Base-by-base conservation (phyloP, 1,140 invertebrate genomes). In the Leptestheria dahalacensis region DNA sequence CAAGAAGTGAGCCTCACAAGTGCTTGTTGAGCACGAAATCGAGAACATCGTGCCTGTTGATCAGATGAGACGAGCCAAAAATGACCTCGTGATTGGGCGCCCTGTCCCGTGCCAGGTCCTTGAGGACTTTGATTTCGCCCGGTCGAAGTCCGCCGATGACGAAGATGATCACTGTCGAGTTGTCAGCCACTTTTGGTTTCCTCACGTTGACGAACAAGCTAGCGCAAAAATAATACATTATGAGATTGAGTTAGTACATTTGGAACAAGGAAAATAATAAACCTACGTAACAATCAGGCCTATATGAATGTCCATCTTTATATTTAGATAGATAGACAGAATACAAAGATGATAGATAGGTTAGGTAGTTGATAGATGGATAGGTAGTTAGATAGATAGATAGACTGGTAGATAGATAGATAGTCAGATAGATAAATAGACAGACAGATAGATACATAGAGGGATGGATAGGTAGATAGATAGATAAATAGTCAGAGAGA, bases 141-240 rank as follows among this genome's bases (percentile, higher is more conserved):
- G 63, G 52, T n/a, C 59, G 62, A 15, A 64, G 54, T 23, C 63
- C 63, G 9, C 65, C 65, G 23, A 64, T 29, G 4, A 65, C 48
- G 56, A 63, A 61, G 0, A 65, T 2, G 11, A 64, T 63, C 9
- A 65, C 20, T 12, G 46, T 47, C 23, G 63, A 58, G 51, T 63
- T 65, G 51, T 65, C 65, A 20, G 33, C 3, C 6, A 63, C 63
- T 15, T 64, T 61, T 10, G 65, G 63, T 15, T 64, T 64, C 6
- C 53, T 46, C 9, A 65, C 63, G 52, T 65, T 65, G 60, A 65
- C 61, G 28, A 65, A 65, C 12, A 65, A 63, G 26, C 65, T 65
- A 33, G 46, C 51, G 57, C 3, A 24, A n/a, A 49, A 20, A 52
- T 18, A 15, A 12, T 53, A 54, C 15, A 15, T 23, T 9, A 2